Evolutionary conservation across 2,888 invertebrate genomes (phyloP).

Genomic region (Stenotaenia linearis): DNA sequence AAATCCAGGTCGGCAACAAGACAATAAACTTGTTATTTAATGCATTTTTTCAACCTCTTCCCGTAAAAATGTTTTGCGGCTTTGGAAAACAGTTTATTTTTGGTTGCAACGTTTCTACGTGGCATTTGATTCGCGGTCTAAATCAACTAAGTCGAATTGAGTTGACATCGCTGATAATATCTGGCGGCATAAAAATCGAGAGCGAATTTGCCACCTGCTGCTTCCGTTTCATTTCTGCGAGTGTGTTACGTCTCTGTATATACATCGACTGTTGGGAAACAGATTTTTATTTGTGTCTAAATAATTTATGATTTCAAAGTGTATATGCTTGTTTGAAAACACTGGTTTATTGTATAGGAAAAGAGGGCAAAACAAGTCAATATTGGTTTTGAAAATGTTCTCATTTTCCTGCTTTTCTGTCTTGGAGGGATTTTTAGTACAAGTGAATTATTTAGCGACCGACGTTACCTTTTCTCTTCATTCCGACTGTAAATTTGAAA

Average conservation of each 20-base stretch:
- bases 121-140: neutral
- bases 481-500: neutral
- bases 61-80: neutral
- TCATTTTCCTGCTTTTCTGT: neutral
- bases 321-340: neutral
- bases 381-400: neutral
- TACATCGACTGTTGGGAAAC: neutral
- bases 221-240: neutral
- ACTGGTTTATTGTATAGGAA: neutral
- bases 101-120: neutral
- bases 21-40: neutral
- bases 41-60: neutral
- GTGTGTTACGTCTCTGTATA: neutral
- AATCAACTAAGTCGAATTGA: neutral
- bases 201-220: constrained; percentile 13
- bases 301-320: constrained; percentile 11
- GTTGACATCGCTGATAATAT: neutral
- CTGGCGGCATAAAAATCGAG: neutral
- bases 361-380: neutral
- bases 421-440: neutral
- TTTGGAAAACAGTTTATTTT: neutral
- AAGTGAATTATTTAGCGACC: neutral
- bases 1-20: no score
- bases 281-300: neutral
- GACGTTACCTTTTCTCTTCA: neutral